phyloP scores from a whole-genome alignment of 2,113 vertebrate species.

The Platycercus adscitus region DNA sequence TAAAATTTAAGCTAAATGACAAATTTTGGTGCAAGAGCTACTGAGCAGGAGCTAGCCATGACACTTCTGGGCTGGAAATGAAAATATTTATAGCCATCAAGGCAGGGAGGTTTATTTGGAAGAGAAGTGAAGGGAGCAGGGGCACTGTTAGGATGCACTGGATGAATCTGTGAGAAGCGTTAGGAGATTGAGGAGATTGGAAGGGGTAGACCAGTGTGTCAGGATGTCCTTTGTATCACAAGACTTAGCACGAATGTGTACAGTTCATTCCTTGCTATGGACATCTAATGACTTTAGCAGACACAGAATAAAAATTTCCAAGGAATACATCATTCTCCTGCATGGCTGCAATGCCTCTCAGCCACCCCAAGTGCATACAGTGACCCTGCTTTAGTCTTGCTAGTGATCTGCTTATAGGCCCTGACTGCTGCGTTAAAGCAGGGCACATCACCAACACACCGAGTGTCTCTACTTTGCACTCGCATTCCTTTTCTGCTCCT shows the following conservation, averaged over 20 bases:
- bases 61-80: background rate
- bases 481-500: background rate
- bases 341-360: background rate
- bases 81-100: background rate
- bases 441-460: accelerated
- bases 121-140: background rate
- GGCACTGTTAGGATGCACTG: background rate
- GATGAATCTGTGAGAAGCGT: background rate
- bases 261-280: background rate
- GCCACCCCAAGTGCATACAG: accelerated
- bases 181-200: background rate
- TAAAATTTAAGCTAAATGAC: background rate
- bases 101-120: background rate
- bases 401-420: accelerated
- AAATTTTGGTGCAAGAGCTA: background rate
- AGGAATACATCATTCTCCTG: background rate
- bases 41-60: background rate
- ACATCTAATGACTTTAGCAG: accelerated
- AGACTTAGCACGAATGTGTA: background rate
- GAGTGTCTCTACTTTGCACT: background rate
- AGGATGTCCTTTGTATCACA: background rate
- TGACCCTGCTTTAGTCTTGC: background rate
- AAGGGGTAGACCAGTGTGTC: background rate
- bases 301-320: background rate
- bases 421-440: accelerated